Evolutionary conservation across 2,888 invertebrate species (phyloP).

Genomic region (Pachliopta kotzebuea): DNA sequence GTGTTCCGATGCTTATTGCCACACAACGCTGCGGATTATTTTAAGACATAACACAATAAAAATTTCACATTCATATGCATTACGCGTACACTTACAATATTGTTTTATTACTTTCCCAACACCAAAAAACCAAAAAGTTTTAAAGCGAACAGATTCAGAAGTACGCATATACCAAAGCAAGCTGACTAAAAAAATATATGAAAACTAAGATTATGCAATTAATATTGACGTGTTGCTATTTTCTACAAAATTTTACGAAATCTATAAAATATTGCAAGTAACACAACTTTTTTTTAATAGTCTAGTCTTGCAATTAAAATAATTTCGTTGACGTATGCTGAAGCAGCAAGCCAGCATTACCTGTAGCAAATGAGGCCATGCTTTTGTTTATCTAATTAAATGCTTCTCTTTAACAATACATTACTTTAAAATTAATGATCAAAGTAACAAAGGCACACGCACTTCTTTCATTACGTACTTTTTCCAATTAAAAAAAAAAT

Average conservation of each 20-base stretch:
- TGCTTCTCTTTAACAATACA: conserved; percentile 12
- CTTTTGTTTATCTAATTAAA: conserved; percentile 23
- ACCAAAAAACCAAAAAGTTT: not conserved
- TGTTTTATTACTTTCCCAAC: not conserved
- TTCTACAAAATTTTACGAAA: conserved; percentile 10
- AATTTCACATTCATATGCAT: conserved; percentile 2
- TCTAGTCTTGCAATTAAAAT: conserved; percentile 20
- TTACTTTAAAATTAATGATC: conserved; percentile 10
- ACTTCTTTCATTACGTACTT: conserved; percentile 11
- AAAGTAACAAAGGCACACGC: conserved; percentile 10
- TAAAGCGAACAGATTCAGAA: not conserved
- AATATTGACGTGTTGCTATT: not conserved
- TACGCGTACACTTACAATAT: not conserved
- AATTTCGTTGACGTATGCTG: conserved; percentile 15
- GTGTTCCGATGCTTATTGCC: conserved; percentile 26
- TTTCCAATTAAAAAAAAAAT: conserved; percentile 4
- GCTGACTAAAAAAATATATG: too few species aligned
- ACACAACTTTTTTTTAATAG: conserved; percentile 14
- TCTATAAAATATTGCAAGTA: conserved; percentile 12
- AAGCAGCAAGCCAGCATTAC: not conserved
- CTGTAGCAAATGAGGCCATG: conserved; percentile 10
- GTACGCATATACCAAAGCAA: too few species aligned
- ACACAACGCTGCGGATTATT: conserved; percentile 22
- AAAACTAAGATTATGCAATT: not conserved
- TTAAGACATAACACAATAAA: conserved; percentile 24